These are phyloP conservation scores for Fragum fragum DNA, from an alignment of 2,888 invertebrate genomes.

Conservation along the genomic window DNA sequence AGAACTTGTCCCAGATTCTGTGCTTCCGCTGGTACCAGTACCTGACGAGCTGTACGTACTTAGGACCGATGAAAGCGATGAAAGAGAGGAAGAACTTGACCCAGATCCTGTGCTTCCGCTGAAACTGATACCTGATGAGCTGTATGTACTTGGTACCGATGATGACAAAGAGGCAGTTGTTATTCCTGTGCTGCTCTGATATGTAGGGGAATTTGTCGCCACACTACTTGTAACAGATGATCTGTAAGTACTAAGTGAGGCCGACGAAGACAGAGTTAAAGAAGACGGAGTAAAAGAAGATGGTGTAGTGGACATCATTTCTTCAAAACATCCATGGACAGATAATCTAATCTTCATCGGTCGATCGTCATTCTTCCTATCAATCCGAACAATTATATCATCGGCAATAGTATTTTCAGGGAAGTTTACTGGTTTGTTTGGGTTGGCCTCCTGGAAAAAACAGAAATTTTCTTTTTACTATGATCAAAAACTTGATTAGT, in stretches of 20 bases:
- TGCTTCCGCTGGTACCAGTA: not conserved
- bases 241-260: not conserved
- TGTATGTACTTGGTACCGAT: not conserved
- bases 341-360: not conserved
- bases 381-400: conserved; percentile 23
- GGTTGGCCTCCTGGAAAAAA: too few relatives aligned
- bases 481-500: too few relatives aligned
- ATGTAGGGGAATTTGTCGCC: not conserved
- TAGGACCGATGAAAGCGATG: not conserved
- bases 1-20: not conserved
- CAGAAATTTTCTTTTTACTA: too few relatives aligned
- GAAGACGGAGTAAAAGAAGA: too few relatives aligned
- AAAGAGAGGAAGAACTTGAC: not conserved
- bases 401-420: conserved; percentile 17
- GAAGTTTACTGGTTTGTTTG: not conserved
- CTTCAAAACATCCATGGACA: not conserved
- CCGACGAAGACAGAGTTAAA: too few relatives aligned
- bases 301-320: not conserved
- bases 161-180: not conserved
- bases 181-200: not conserved
- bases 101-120: too few relatives aligned
- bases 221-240: not conserved
- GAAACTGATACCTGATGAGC: not conserved
- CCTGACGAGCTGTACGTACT: too few relatives aligned
- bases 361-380: not conserved